Evolutionary conservation across 2,888 invertebrate genomes (phyloP), one percentile per base, ranked within the genome.

Genomic region (Pyrgus malvae): DNA sequence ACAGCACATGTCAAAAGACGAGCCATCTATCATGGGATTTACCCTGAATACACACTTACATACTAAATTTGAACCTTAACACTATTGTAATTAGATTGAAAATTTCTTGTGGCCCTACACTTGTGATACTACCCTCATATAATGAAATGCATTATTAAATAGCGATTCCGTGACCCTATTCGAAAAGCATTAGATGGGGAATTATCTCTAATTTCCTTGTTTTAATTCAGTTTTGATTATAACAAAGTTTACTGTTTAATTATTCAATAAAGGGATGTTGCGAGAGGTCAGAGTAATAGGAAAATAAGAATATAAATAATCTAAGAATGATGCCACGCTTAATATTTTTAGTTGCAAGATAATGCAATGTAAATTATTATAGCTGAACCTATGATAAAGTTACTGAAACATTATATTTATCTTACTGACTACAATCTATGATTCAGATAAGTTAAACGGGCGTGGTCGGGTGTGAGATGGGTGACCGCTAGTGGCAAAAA

Each of bases 221-320:
- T 83, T 85, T 87, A 88, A 88, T 85, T 83, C 74, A 75, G 72
- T 85, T 88, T 87, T 84, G 76, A 87, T 84, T 87, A 66, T 78
- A 79, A 86, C 82, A 81, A 86, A 86, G 81, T 87, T 74, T 76
- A 58, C 66, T 72, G 65, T 69, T 88, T 75, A 84, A 87, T 87
- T 79, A 88, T 88, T 84, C 77, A 80, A 74, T 73, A 69, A 74
- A 64, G 56, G 59, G 40, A 48, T 11, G 42, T 40, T 11, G 27
- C 16, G 3, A 35, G 23, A 33, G 12, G 23, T 23, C 2, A 25
- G 11, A 8, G 37, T 5, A 40, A 2, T 35, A 31, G 27, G 8
- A 21, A 40, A 46, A 17, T 33, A 6, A 48, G 21, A 48, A 17
- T 37, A 37, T 16, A 35, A 35, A 35, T 35, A 2, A 35, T 35